Conservation (phyloP, 2,113 vertebrate species). For the Microtus oregoni region DNA sequence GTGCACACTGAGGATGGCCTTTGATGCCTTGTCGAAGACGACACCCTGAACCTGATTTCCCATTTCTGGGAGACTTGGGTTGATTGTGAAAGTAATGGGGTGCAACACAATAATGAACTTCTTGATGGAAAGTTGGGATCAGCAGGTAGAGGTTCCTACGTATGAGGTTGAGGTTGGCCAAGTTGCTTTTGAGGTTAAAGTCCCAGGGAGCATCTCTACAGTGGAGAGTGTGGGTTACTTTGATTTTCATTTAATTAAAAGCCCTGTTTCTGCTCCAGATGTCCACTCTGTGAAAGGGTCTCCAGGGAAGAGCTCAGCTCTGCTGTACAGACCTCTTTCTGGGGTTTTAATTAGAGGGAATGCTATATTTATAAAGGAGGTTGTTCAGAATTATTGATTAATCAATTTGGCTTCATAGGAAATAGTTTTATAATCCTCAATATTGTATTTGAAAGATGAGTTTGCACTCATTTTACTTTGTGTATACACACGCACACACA, state of each 20-base stretch:
- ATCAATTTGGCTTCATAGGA: neutral
- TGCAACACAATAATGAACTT: neutral
- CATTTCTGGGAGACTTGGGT: neutral
- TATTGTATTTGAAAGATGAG: neutral
- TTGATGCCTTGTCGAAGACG: neutral
- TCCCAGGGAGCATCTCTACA: neutral
- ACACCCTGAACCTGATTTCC: neutral
- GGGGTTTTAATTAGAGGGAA: slow-evolving; percentile 68
- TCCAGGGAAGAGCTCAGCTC: neutral
- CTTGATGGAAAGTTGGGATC: neutral
- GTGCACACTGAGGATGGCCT: neutral
- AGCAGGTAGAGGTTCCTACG: neutral
- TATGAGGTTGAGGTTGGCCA: neutral
- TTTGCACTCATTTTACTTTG: neutral
- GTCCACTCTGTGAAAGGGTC: neutral
- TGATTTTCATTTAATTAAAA: neutral
- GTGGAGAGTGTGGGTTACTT: neutral
- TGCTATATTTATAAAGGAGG: slow-evolving; percentile 32
- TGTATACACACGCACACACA: neutral
- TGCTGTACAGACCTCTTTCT: slow-evolving; percentile 29
- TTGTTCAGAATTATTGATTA: slow-evolving; percentile 55
- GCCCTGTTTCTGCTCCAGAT: neutral
- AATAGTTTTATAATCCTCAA: slow-evolving; percentile 60
- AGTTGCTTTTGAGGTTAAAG: neutral
- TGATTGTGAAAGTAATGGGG: neutral